Percentiles rank a stretch among this genome's conserved stretches.
phyloP scores from a whole-genome alignment of 2,797 vertebrate species.

The Liparis tanakae region DNA sequence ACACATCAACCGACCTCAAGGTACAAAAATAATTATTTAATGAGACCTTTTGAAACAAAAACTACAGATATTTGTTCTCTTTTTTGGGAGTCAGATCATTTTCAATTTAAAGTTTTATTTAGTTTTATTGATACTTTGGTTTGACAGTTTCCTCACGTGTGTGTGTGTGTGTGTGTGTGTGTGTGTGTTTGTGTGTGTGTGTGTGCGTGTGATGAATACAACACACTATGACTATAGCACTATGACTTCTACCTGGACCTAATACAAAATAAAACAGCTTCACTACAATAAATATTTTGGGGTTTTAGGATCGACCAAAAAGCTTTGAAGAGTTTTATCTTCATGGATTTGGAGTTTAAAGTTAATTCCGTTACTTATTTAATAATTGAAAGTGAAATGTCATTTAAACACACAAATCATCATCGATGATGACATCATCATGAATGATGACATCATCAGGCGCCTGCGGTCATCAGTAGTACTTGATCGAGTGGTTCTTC shows the following conservation, averaged over 20 bases:
- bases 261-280: too few relatives aligned
- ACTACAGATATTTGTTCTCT: conserved; percentile 37
- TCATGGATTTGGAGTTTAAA: conserved; percentile 14
- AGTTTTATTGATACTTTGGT: neutral
- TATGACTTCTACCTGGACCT: too few relatives aligned
- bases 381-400: conserved; percentile 31
- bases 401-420: conserved; percentile 9
- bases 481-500: conserved; percentile 50
- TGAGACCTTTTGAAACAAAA: neutral
- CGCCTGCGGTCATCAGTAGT: neutral
- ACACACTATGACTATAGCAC: too few relatives aligned
- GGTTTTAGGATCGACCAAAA: too few relatives aligned
- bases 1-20: neutral
- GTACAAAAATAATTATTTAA: too few relatives aligned
- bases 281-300: neutral
- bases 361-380: neutral
- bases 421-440: too few relatives aligned
- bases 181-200: too few relatives aligned
- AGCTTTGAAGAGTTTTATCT: too few relatives aligned
- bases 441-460: too few relatives aligned
- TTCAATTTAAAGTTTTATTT: conserved; percentile 18
- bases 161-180: too few relatives aligned
- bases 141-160: neutral
- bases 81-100: conserved; percentile 27
- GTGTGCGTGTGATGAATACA: too few relatives aligned